Evolutionary conservation across 2,888 invertebrate species (phyloP).

Genomic region (Rhopalosiphum nymphaeae): DNA sequence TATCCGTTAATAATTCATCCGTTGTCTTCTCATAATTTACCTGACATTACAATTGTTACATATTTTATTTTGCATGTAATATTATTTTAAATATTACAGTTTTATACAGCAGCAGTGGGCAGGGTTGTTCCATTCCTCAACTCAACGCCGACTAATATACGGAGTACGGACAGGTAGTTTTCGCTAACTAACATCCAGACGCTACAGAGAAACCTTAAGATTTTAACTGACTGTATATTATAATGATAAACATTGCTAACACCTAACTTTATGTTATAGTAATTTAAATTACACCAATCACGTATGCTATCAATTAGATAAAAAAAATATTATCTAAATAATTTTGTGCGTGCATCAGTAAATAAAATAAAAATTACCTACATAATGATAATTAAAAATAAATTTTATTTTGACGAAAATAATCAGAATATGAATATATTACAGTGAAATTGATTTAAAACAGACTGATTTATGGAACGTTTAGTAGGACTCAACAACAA

Average conservation of each 20-base stretch:
- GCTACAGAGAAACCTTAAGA: background rate
- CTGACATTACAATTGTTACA: background rate
- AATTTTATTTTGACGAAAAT: too few relatives aligned
- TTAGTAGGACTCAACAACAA: too few relatives aligned
- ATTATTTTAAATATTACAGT: background rate
- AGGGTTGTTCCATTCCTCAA: background rate
- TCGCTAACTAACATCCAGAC: background rate
- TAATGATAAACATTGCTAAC: background rate
- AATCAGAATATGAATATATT: too few relatives aligned
- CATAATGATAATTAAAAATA: too few relatives aligned
- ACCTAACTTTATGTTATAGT: background rate
- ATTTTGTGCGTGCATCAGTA: too few relatives aligned
- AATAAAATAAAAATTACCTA: too few relatives aligned
- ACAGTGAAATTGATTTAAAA: too few relatives aligned
- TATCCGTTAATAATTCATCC: background rate
- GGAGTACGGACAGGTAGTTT: background rate
- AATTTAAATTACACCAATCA: background rate
- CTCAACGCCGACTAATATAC: background rate
- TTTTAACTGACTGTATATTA: background rate
- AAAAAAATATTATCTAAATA: background rate
- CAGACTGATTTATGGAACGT: too few relatives aligned
- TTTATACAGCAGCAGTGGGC: background rate
- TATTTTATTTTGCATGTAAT: background rate
- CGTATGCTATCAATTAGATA: background rate
- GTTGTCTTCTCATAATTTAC: background rate